phyloP scores from a whole-genome alignment of 2,797 vertebrate species.

The Apogon hyalosoma region DNA sequence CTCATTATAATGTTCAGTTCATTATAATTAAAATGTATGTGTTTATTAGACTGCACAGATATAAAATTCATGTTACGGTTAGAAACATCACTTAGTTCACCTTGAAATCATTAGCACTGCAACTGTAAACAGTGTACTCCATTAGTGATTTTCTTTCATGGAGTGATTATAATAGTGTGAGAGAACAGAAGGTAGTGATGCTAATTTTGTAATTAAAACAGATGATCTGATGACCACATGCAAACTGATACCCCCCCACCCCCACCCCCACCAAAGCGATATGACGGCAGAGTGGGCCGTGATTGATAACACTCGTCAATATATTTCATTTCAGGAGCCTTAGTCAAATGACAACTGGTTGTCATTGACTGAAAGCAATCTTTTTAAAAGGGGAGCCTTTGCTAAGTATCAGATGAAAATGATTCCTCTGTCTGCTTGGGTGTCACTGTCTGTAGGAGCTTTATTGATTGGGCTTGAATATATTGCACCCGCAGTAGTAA shows the following conservation, averaged over 20 bases:
- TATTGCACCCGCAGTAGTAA: conserved; percentile 91
- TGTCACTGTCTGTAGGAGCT: conserved; percentile 90
- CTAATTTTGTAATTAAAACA: conserved; percentile 86
- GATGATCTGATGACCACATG: conserved; percentile 83
- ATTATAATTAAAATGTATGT: conserved; percentile 8
- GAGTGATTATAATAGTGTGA: conserved; percentile 66
- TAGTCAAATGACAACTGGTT: conserved; percentile 92
- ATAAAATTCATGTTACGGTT: conserved; percentile 16
- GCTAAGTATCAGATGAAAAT: conserved; percentile 95
- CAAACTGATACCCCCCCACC: conserved; percentile 65
- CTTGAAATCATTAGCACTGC: conserved; percentile 60
- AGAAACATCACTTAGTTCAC: conserved; percentile 20
- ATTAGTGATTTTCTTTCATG: conserved; percentile 71
- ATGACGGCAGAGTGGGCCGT: conserved; percentile 78
- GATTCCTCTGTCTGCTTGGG: conserved; percentile 90
- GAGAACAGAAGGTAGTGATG: conserved; percentile 68
- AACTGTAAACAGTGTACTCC: conserved; percentile 45
- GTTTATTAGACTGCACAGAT: conserved; percentile 3
- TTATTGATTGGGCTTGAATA: conserved; percentile 95
- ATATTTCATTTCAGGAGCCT: conserved; percentile 91
- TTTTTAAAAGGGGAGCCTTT: conserved; percentile 94
- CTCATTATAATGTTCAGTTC: background rate
- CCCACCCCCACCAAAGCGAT: conserved; percentile 58
- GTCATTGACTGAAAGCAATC: conserved; percentile 95
- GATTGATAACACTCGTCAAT: conserved; percentile 88